Evolutionary conservation across 2,888 invertebrate species (phyloP), one percentile per base, ranked within the genome.

Genomic region (Agrilus mali): DNA sequence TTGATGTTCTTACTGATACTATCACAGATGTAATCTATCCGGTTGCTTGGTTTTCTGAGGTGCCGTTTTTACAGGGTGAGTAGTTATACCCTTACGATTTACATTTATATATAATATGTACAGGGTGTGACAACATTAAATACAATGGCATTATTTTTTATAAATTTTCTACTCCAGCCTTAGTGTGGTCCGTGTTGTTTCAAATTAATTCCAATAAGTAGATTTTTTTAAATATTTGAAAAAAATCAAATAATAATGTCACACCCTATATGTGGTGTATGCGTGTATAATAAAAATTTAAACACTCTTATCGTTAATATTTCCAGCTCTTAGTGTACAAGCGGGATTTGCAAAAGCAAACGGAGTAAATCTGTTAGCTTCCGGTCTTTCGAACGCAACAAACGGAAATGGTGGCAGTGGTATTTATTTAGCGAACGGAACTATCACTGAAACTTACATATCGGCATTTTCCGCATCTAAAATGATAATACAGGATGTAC

Each of bases 21-120:
- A 52, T 72, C 3, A 77, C 72, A 8, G 78, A 84, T 54, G 63
- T 87, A 10, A 63, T 82, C 1, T 83, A 76, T 53, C 72, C 84
- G 1, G 77, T 82, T 0, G 81, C 83, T 65, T 92, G 90, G 90
- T 82, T 82, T 55, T 83, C 87, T 1, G 82, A 86, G 57, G 60
- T 86, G 45, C 92, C 92, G 0, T 86, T 80, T 59, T 65, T 83
- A 39, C 79, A 80, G 53, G 79, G 79, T 78, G 53, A 59, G 42
- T 42, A 15, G 20, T 36, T 36, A 7, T 22, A 31, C 7, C 3
- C 34, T n/a, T 15, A 22, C n/a, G n/a, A n/a, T n/a, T n/a, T n/a
- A n/a, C n/a, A n/a, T n/a, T n/a, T n/a, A 12, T 36, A 7, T 13
- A 17, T 4, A 17, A 17, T 17, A 4, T 17, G 4, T 17, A 17